Base-by-base conservation (phyloP, 2,888 invertebrate species). In the Eremobia ochroleuca region DNA sequence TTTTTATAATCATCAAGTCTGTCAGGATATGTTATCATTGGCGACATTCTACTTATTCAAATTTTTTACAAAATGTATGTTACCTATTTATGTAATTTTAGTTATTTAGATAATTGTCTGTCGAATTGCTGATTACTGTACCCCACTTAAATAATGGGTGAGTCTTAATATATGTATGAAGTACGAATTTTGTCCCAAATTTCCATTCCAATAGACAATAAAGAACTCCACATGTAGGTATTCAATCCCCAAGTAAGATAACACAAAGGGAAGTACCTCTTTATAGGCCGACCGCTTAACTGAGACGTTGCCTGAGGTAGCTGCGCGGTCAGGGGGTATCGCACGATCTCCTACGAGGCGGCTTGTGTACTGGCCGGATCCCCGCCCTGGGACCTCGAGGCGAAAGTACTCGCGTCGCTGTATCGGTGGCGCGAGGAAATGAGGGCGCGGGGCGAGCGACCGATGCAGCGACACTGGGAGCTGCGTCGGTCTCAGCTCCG, bases 221-320 rank as follows among this genome's bases (percentile, higher is more conserved):
- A 43, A 62, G 52, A 64, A 40, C 28, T 75, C 31, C 13, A 25
- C 25, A 28, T 64, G 34, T 58, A 69, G 11, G 64, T 70, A 52
- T 70, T 70, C 40, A 49, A 28, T 58, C n/a, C 18, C 13, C 8
- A 37, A 58, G 34, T 74, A 70, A 34, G 43, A 67, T 58, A 55
- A 43, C 34, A 43, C 58, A 69, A 73, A 70, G 43, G 37, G 15
- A 78, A 70, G 61, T 65, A 62, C 46, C 46, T 46, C 31, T 65
- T 66, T n/a, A n/a, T n/a, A n/a, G n/a, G n/a, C n/a, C n/a, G n/a
- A n/a, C n/a, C n/a, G n/a, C n/a, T n/a, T n/a, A n/a, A n/a, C n/a
- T n/a, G n/a, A n/a, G n/a, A n/a, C n/a, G n/a, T n/a, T n/a, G n/a
- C n/a, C n/a, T n/a, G n/a, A n/a, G n/a, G n/a, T n/a, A n/a, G n/a